These are phyloP conservation scores for Augiades crinisus DNA, from an alignment of 2,888 invertebrate genomes.

Conservation along the genomic window DNA sequence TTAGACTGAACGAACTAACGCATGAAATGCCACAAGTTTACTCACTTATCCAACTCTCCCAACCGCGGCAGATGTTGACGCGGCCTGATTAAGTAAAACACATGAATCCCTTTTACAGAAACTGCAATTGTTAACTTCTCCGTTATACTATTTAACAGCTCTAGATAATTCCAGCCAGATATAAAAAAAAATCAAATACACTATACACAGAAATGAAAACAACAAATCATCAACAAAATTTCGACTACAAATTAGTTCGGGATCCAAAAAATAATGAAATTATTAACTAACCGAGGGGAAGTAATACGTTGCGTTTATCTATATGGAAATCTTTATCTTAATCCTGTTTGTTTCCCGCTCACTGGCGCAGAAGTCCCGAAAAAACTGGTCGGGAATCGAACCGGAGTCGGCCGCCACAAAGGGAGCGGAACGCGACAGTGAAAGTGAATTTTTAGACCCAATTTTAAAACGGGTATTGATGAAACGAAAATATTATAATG, in stretches of 20 bases:
- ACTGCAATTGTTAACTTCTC: too few relatives aligned
- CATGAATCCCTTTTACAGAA: too few relatives aligned
- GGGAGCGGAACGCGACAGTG: not conserved
- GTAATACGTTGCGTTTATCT: conserved; percentile 3
- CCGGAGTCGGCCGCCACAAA: conserved; percentile 2
- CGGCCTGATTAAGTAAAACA: too few relatives aligned
- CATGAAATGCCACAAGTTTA: too few relatives aligned
- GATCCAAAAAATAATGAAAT: not conserved
- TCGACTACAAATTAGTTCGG: not conserved
- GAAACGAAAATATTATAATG: too few relatives aligned
- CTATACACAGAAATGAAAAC: too few relatives aligned
- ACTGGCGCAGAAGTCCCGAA: conserved; percentile 4
- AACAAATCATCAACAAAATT: not conserved
- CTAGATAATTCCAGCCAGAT: too few relatives aligned
- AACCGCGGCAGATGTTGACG: too few relatives aligned
- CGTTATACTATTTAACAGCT: too few relatives aligned
- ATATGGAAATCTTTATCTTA: conserved; percentile 7
- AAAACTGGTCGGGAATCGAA: conserved; percentile 13
- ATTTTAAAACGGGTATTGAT: not conserved
- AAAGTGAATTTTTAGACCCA: not conserved
- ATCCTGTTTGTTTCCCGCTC: conserved; percentile 12
- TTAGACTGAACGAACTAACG: too few relatives aligned
- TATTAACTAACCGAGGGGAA: not conserved
- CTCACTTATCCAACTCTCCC: too few relatives aligned
- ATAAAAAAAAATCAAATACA: too few relatives aligned